These are phyloP conservation scores for Pseudonaja textilis DNA, from an alignment of 2,113 vertebrate species.

Conservation along the genomic window DNA sequence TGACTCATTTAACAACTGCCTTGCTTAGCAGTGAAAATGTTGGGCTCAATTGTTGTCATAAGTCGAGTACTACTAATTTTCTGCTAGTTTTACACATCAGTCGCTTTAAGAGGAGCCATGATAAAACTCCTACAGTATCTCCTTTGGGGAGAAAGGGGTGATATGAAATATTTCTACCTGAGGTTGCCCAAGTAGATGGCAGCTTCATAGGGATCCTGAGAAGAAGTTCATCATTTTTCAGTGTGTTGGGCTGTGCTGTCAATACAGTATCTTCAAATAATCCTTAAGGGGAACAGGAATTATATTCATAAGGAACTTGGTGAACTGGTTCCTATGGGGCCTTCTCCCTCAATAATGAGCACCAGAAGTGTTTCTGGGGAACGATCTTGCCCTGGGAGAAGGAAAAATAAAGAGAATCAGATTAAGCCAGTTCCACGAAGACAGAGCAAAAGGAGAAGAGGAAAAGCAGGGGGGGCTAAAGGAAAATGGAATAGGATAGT, in stretches of 20 bases:
- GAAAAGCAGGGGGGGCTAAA: not conserved
- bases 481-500: not conserved
- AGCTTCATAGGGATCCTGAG: not conserved
- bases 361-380: not conserved
- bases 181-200: not conserved
- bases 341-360: not conserved
- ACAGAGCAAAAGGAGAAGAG: not conserved
- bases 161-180: not conserved
- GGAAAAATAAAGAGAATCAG: not conserved
- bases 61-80: not conserved
- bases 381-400: not conserved
- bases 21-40: not conserved
- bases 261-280: not conserved
- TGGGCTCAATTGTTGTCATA: not conserved
- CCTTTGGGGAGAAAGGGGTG: not conserved
- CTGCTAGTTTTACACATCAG: not conserved
- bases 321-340: not conserved
- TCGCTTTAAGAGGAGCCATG: not conserved
- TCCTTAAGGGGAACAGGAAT: not conserved
- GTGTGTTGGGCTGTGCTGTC: not conserved
- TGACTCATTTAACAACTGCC: not conserved
- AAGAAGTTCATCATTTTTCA: not conserved
- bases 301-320: not conserved
- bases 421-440: not conserved
- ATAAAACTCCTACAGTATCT: not conserved